phyloP scores from a whole-genome alignment of 2,113 vertebrate genomes.

The Aegotheles bennettii region DNA sequence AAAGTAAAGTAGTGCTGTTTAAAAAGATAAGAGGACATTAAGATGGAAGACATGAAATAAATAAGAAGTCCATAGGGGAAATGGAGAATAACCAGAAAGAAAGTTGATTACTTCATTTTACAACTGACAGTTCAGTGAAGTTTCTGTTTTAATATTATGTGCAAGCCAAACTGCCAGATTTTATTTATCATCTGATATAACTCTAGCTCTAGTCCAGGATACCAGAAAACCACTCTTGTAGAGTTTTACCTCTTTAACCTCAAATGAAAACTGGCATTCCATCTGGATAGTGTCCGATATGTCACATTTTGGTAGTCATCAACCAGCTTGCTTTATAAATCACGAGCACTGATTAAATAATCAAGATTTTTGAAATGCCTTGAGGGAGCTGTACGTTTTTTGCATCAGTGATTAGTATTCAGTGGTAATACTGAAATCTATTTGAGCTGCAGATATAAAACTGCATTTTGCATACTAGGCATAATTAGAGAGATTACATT shows the following conservation, averaged over 20 bases:
- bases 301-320: constrained; percentile 79
- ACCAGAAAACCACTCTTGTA: constrained; percentile 73
- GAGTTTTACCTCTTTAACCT: constrained; percentile 77
- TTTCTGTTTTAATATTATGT: constrained; percentile 74
- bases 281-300: constrained; percentile 79
- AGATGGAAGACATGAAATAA: constrained; percentile 17
- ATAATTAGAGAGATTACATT: constrained; percentile 45
- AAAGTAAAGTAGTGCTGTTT: not conserved
- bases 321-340: constrained; percentile 77
- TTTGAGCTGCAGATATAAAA: constrained; percentile 62
- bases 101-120: constrained; percentile 75
- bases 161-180: constrained; percentile 74
- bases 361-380: constrained; percentile 80
- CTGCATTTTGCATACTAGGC: constrained; percentile 56
- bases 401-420: constrained; percentile 75
- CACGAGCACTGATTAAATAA: constrained; percentile 82
- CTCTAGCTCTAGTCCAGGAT: constrained; percentile 67
- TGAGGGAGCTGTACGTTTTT: constrained; percentile 67
- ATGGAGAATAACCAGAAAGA: constrained; percentile 61
- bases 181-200: constrained; percentile 77
- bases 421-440: constrained; percentile 52
- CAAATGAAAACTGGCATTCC: constrained; percentile 82
- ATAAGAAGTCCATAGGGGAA: constrained; percentile 43
- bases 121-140: constrained; percentile 73
- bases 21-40: constrained; percentile 20